phyloP scores from a whole-genome alignment of 2,797 vertebrate genomes.

The Simalia tracyae region DNA sequence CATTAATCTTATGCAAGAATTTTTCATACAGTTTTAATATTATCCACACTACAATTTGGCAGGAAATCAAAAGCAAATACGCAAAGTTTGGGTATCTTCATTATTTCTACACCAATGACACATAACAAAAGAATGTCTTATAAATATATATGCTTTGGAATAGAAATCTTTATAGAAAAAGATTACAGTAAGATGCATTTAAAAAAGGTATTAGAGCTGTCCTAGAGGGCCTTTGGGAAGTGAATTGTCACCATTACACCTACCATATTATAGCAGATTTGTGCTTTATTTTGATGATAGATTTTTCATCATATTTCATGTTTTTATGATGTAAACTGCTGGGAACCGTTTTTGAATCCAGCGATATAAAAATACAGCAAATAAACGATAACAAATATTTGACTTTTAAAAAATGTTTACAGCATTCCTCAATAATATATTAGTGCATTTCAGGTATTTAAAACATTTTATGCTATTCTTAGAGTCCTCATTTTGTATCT shows the following conservation, averaged over 20 bases:
- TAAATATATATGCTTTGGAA: neutral
- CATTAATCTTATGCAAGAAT: neutral
- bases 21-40: neutral
- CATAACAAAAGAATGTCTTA: neutral
- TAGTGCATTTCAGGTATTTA: neutral
- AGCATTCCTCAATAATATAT: neutral
- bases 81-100: neutral
- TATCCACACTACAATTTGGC: neutral
- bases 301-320: neutral
- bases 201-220: neutral
- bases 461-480: neutral
- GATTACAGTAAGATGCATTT: neutral
- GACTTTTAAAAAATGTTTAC: neutral
- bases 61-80: neutral
- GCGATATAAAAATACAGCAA: neutral
- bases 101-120: neutral
- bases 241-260: neutral
- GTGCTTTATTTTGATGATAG: neutral
- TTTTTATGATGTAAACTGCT: neutral
- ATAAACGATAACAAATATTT: neutral
- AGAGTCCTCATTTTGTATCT: neutral
- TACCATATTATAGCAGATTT: neutral
- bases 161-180: neutral
- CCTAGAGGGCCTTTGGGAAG: neutral
- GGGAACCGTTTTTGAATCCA: neutral